Percentiles rank a stretch among this genome's conserved stretches.
Evolutionary conservation across 2,888 invertebrate genomes (phyloP).

Genomic region (Eustalomyia histrio): DNA sequence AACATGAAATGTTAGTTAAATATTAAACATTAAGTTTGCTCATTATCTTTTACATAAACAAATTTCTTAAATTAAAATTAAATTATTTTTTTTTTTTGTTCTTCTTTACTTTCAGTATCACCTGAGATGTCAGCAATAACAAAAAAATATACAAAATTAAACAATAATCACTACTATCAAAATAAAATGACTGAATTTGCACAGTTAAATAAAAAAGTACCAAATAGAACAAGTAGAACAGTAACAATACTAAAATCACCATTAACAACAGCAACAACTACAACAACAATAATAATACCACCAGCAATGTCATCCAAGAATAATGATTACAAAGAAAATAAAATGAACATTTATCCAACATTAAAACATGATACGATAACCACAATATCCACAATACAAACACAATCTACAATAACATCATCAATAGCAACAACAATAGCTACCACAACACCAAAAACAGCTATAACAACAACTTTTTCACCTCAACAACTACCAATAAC

Average conservation of each 20-base stretch:
- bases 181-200: slow-evolving; percentile 52
- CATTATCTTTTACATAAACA: too few relatives aligned
- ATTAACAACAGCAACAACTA: not conserved
- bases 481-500: slow-evolving; percentile 46
- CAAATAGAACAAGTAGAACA: slow-evolving; percentile 61
- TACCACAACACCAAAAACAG: slow-evolving; percentile 36
- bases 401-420: slow-evolving; percentile 33
- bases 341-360: slow-evolving; percentile 30
- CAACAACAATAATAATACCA: not conserved
- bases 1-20: too few relatives aligned
- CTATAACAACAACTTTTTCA: slow-evolving; percentile 27
- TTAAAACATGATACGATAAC: slow-evolving; percentile 35
- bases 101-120: slow-evolving; percentile 65
- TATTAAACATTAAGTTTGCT: too few relatives aligned
- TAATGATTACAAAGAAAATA: slow-evolving; percentile 24
- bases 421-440: slow-evolving; percentile 29
- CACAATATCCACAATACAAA: slow-evolving; percentile 53
- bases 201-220: slow-evolving; percentile 46
- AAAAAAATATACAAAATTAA: slow-evolving; percentile 60
- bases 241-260: slow-evolving; percentile 49
- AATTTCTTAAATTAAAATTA: too few relatives aligned
- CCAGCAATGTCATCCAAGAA: slow-evolving; percentile 8
- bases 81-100: too few relatives aligned
- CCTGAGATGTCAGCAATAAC: slow-evolving; percentile 71
- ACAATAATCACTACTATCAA: slow-evolving; percentile 52